These are phyloP conservation scores for Crypturellus tataupa DNA, from an alignment of 2,797 vertebrate species.

Conservation along the genomic window DNA sequence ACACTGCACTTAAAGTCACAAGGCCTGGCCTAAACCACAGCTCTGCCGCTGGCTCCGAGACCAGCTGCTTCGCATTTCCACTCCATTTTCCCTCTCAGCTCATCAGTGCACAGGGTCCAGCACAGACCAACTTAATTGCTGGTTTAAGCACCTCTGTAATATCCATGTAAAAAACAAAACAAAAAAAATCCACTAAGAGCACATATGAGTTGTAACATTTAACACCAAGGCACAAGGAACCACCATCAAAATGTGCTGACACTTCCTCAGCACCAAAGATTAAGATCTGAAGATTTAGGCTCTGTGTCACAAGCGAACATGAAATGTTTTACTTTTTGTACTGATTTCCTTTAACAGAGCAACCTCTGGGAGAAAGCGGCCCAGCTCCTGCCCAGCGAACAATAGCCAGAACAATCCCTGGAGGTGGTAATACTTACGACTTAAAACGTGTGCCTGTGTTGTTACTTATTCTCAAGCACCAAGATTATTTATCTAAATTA, in stretches of 20 bases:
- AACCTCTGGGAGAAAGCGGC: background rate
- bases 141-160: too few species aligned
- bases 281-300: background rate
- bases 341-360: background rate
- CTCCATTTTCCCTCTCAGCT: background rate
- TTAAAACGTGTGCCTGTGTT: background rate
- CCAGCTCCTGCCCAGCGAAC: background rate
- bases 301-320: background rate
- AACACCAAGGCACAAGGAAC: background rate
- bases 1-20: background rate
- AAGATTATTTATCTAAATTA: background rate
- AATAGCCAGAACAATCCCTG: background rate
- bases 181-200: background rate
- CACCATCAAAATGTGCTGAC: background rate
- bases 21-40: background rate
- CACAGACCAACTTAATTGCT: background rate
- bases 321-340: background rate
- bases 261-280: background rate
- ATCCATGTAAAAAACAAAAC: background rate
- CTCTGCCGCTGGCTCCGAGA: background rate
- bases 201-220: fast-evolving
- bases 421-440: background rate
- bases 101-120: background rate
- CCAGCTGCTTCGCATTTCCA: background rate
- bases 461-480: background rate